Evolutionary conservation across 2,797 vertebrate species (phyloP).

Genomic region (Nasua narica): DNA sequence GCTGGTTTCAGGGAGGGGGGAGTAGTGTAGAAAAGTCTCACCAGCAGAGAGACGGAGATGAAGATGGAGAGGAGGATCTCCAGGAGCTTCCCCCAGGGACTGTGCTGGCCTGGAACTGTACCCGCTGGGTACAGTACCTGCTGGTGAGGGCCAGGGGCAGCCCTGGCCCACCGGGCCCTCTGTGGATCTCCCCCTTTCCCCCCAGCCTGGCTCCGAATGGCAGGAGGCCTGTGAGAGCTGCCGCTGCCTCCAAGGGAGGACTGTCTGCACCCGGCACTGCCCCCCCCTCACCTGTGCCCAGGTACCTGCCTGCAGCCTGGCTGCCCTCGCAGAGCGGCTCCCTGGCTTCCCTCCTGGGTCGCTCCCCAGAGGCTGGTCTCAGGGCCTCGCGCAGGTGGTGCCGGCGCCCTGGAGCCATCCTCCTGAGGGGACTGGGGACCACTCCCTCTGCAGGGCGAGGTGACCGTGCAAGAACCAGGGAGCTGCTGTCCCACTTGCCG

Average conservation of each 20-base stretch:
- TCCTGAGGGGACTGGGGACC: not conserved
- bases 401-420: not conserved
- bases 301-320: constrained; percentile 75
- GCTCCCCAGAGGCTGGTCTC: not conserved
- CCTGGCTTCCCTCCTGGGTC: not conserved
- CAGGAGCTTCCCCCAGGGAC: constrained; percentile 82
- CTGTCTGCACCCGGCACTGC: constrained; percentile 84
- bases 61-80: not conserved
- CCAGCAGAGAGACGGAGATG: not conserved
- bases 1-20: not conserved
- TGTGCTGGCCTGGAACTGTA: constrained; percentile 84
- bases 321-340: not conserved
- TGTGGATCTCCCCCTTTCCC: rapidly evolving
- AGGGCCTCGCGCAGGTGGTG: not conserved
- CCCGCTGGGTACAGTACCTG: too few species aligned
- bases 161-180: too few species aligned
- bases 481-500: constrained; percentile 91
- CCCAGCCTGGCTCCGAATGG: constrained; percentile 88
- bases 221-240: constrained; percentile 87
- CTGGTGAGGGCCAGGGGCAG: constrained; percentile 86
- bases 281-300: constrained; percentile 85
- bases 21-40: not conserved
- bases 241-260: constrained; percentile 86
- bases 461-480: constrained; percentile 87
- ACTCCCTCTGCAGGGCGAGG: constrained; percentile 83